phyloP scores from a whole-genome alignment of 92 coral and sea anemone genomes.

The Epizoanthus fatuus region DNA sequence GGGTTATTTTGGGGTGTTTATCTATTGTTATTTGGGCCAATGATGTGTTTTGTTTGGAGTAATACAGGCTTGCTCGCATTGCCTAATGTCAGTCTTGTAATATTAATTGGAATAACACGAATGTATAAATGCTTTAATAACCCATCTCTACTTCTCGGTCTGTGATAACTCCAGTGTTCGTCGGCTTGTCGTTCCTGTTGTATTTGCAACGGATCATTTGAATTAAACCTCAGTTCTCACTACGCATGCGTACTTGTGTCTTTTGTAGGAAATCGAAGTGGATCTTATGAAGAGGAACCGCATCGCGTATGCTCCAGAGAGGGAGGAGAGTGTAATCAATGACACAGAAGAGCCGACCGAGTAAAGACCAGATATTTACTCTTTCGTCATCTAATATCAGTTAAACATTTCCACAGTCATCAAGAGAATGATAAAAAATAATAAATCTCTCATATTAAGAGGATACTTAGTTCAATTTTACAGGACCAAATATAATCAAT shows the following conservation, averaged over 20 bases:
- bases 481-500: not conserved
- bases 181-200: too few relatives aligned
- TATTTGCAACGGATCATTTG: too few relatives aligned
- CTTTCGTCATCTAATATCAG: too few relatives aligned
- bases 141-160: too few relatives aligned
- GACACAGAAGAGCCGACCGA: conserved; percentile 6
- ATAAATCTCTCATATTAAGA: conserved; percentile 24
- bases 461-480: not conserved
- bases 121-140: too few relatives aligned
- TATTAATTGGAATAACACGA: too few relatives aligned
- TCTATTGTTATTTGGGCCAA: too few relatives aligned
- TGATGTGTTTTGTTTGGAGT: too few relatives aligned
- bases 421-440: not conserved
- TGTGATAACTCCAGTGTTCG: not conserved
- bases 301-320: conserved; percentile 8
- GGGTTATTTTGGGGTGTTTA: too few relatives aligned
- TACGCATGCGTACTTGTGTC: not conserved
- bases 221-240: not conserved
- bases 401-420: too few relatives aligned
- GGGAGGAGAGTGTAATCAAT: not conserved
- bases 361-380: not conserved
- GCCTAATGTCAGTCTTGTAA: too few relatives aligned
- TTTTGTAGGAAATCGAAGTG: conserved; percentile 35
- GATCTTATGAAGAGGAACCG: conserved; percentile 34
- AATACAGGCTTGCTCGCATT: too few relatives aligned